phyloP scores from a whole-genome alignment of 2,797 vertebrate genomes.

The Pagetopsis macropterus region DNA sequence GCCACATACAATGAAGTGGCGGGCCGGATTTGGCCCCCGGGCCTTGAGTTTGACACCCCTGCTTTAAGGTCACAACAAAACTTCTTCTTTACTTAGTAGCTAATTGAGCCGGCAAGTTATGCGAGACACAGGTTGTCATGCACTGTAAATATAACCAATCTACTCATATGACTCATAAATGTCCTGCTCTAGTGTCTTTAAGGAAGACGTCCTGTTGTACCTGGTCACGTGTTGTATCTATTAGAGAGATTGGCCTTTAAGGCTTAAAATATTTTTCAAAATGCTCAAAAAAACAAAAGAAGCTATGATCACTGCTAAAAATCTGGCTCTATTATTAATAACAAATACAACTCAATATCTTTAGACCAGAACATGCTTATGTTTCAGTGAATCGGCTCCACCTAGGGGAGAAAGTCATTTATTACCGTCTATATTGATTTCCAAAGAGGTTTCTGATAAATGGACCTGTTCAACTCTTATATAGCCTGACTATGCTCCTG shows the following conservation, averaged over 20 bases:
- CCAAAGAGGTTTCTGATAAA: neutral
- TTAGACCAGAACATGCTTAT: neutral
- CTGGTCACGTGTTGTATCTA: neutral
- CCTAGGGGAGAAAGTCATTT: neutral
- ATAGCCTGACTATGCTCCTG: neutral
- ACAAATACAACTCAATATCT: too few species aligned
- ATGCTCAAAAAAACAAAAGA: neutral
- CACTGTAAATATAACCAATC: neutral
- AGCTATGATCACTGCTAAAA: neutral
- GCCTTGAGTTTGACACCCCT: too few species aligned
- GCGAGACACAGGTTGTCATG: neutral
- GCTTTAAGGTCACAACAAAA: too few species aligned
- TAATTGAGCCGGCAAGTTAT: too few species aligned
- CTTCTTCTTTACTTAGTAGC: too few species aligned
- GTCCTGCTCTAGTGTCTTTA: neutral
- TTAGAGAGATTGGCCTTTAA: neutral
- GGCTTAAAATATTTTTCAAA: neutral
- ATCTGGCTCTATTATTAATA: neutral
- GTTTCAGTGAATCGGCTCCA: constrained; percentile 3
- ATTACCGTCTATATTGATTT: neutral
- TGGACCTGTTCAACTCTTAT: neutral
- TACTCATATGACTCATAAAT: neutral
- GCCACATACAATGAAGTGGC: too few species aligned
- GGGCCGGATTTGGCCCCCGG: too few species aligned
- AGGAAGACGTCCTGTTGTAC: neutral